Percentiles rank a stretch among this genome's conserved stretches.
Conservation (phyloP, 2,113 vertebrate genomes). For the Neomonachus schauinslandi region DNA sequence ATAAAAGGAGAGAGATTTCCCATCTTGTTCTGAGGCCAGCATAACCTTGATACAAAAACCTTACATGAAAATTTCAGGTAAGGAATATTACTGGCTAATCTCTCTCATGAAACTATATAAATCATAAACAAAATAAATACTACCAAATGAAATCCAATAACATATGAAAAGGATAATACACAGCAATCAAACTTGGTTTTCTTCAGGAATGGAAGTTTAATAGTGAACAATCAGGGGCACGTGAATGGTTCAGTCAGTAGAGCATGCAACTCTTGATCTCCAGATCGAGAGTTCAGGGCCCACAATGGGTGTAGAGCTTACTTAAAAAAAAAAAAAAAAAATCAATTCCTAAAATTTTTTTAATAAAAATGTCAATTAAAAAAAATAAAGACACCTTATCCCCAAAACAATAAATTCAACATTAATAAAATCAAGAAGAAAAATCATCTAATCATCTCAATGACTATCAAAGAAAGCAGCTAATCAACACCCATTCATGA, state of each 20-base stretch:
- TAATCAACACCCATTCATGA: neutral
- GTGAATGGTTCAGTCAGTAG: neutral
- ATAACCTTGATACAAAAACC: neutral
- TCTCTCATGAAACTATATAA: neutral
- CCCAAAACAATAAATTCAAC: neutral
- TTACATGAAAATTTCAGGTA: neutral
- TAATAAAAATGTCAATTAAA: neutral
- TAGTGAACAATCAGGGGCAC: neutral
- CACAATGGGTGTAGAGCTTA: neutral
- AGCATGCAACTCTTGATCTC: neutral
- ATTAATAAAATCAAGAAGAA: slow-evolving; percentile 16
- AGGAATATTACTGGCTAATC: neutral
- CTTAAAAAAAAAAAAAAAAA: neutral
- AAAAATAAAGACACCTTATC: neutral
- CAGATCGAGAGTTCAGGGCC: neutral
- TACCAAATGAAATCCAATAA: neutral
- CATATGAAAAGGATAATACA: neutral
- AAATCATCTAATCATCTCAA: neutral
- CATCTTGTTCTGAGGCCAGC: neutral
- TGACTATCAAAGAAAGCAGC: neutral
- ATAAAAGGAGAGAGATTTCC: neutral
- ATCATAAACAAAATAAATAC: neutral
- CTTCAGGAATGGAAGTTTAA: neutral
- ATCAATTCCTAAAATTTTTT: neutral
- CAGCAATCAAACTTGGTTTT: neutral